Base-by-base conservation (phyloP, 92 coral and sea anemone genomes). In the Epizoanthus illoricatus region DNA sequence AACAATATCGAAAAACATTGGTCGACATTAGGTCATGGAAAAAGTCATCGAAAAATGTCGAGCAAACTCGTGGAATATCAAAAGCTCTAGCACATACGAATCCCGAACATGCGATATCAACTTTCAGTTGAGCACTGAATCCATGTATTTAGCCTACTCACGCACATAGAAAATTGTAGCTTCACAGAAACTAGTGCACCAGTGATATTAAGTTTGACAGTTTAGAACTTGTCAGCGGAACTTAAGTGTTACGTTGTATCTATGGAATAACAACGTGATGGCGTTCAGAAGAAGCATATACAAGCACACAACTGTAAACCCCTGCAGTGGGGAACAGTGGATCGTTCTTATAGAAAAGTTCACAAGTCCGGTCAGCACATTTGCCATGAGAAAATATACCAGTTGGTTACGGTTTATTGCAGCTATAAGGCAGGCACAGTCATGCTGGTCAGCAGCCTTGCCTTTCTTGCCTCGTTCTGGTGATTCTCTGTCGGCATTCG, bases 391-490 rank as follows among this genome's bases (percentile, higher is more conserved):
- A 70, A 95, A 95, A 82, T 93, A 93, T 24, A 86, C 85, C 6
- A 95, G 90, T 63, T 91, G 96, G 74, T 91, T 95, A 52, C 93
- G 90, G 69, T 95, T 95, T 3, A 95, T 76, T 11, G 98, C 96
- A 19, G 98, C 86, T 43, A 95, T 61, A 17, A 95, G 75, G 55
- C 98, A 95, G 10, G 85, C 57, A 61, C 98, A 94, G 17, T 69
- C 17, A 15, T 75, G 42, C 57, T 75, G 80, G 63, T 55, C 84
- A 65, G 82, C 71, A 41, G 43, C 64, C 69, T 20, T 66, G 24
- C 45, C 79, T 73, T 63, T 84, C 28, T 75, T 74, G 63, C 65
- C 84, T 36, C 86, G 83, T 59, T 73, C 79, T 49, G 83, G 69
- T 23, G 80, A 63, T 56, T 67, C 55, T 21, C 54, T 57, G 59